Conservation (phyloP, 1,140 invertebrate genomes). For the Drosophila lini region DNA sequence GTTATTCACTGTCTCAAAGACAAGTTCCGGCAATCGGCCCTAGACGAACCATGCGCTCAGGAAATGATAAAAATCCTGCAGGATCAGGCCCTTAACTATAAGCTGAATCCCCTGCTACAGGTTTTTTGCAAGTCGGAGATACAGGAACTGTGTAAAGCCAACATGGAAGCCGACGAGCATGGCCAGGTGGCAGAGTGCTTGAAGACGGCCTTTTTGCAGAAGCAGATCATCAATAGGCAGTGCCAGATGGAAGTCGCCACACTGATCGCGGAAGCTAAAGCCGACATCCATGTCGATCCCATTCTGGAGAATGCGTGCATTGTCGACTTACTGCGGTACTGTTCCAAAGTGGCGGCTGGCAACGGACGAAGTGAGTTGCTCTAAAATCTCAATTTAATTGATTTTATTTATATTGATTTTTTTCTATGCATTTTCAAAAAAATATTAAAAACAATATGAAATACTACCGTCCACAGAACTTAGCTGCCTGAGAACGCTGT, state of each 20-base stretch:
- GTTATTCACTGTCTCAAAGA: constrained; percentile 90
- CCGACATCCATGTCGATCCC: constrained; percentile 94
- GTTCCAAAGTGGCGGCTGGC: constrained; percentile 92
- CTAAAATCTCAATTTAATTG: neutral
- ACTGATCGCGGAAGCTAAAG: constrained; percentile 91
- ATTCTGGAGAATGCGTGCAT: constrained; percentile 91
- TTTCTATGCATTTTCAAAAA: neutral
- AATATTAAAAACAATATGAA: neutral
- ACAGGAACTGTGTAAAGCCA: constrained; percentile 86
- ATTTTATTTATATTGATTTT: neutral
- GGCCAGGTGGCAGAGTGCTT: constrained; percentile 93
- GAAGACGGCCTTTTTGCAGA: constrained; percentile 90
- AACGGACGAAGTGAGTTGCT: constrained; percentile 91
- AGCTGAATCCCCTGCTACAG: constrained; percentile 92
- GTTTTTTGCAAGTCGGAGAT: constrained; percentile 91
- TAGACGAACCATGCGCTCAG: constrained; percentile 91
- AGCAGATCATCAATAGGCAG: constrained; percentile 89
- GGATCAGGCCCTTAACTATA: constrained; percentile 94
- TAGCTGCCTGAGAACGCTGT: constrained; percentile 90
- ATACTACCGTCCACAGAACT: constrained; percentile 87
- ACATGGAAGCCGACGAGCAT: constrained; percentile 85
- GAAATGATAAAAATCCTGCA: constrained; percentile 92
- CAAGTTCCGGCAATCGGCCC: constrained; percentile 90
- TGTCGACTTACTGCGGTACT: constrained; percentile 93
- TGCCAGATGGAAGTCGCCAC: constrained; percentile 92